phyloP scores from a whole-genome alignment of 2,888 invertebrate genomes.

The Erebia aethiops region DNA sequence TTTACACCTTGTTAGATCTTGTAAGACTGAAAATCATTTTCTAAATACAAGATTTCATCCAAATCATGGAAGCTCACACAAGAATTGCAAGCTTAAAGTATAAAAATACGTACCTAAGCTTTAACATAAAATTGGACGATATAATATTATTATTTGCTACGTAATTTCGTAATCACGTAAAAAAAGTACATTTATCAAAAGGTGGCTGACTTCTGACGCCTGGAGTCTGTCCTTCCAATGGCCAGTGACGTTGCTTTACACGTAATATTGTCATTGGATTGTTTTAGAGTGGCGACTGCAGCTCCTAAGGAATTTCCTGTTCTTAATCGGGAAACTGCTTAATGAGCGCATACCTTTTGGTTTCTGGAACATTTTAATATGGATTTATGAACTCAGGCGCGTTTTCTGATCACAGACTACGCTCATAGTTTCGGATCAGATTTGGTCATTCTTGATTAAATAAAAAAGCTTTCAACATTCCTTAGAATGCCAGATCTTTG shows the following conservation, averaged over 20 bases:
- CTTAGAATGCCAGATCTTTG: too few relatives aligned
- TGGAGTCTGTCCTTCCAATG: constrained; percentile 43
- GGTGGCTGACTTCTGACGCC: constrained; percentile 51
- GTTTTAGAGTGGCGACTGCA: constrained; percentile 62
- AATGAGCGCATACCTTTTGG: constrained; percentile 55
- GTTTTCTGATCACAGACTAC: constrained; percentile 41
- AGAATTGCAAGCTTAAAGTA: too few relatives aligned
- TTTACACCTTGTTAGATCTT: too few relatives aligned
- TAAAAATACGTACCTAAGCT: too few relatives aligned
- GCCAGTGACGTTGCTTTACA: constrained; percentile 54
- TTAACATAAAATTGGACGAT: too few relatives aligned
- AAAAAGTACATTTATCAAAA: constrained; percentile 11
- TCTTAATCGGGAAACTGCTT: constrained; percentile 66
- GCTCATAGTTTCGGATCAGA: too few relatives aligned
- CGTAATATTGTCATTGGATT: constrained; percentile 70
- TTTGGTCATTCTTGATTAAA: too few relatives aligned
- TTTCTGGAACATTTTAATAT: constrained; percentile 59
- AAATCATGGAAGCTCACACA: too few relatives aligned
- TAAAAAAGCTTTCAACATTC: too few relatives aligned
- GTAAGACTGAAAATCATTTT: too few relatives aligned
- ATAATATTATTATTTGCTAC: too few relatives aligned
- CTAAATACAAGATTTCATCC: too few relatives aligned
- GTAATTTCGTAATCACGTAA: background rate
- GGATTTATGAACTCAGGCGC: constrained; percentile 50
- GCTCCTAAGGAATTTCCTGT: constrained; percentile 77